Evolutionary conservation across 2,888 invertebrate species (phyloP), one percentile per base, ranked within the genome.

Genomic region (Sinotaia quadrata): DNA sequence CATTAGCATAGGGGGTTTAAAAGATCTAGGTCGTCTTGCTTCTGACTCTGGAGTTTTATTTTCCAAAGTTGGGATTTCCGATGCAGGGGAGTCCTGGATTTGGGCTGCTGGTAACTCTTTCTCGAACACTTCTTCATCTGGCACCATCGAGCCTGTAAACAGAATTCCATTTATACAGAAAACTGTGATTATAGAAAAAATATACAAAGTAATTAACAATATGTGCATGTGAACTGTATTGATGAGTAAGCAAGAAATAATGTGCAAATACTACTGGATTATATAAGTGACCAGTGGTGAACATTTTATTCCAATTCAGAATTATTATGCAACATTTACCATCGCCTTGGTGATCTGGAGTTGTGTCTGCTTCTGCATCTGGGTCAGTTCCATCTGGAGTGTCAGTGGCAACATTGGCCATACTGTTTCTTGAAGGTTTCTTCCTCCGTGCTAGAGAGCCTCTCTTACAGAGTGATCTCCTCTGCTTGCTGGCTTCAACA

Each of bases 401-500:
- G 4, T 56, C 65, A 10, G 65, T 24, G 4, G 37, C 56, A 29
- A n/a, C 21, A 18, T 56, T 54, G 4, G 15, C 21, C 18, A 65
- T 33, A 61, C 65, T 69, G 33, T 33, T 31, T n/a, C 75, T 24
- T 3, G 68, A 65, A 0, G 75, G 75, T 34, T 72, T 75, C 66
- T 74, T 75, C 36, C 74, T 63, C 31, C 66, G 61, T 3, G 75
- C 70, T n/a, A 74, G 60, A 12, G 75, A 75, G 8, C 75, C 74
- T 47, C 65, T 74, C 34, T 74, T 72, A 47, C 73, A 58, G 29
- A 73, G 67, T 10, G 65, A 65, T 24, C 68, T 34, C 62, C 70
- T 70, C 70, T 70, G 70, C 37, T 73, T 73, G 52, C 27, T 65
- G 31, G 57, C 31, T 44, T 68, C 73, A 21, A 73, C 56, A 51